phyloP scores from a whole-genome alignment of 2,888 invertebrate species.

The Cremastobaeus sp. region DNA sequence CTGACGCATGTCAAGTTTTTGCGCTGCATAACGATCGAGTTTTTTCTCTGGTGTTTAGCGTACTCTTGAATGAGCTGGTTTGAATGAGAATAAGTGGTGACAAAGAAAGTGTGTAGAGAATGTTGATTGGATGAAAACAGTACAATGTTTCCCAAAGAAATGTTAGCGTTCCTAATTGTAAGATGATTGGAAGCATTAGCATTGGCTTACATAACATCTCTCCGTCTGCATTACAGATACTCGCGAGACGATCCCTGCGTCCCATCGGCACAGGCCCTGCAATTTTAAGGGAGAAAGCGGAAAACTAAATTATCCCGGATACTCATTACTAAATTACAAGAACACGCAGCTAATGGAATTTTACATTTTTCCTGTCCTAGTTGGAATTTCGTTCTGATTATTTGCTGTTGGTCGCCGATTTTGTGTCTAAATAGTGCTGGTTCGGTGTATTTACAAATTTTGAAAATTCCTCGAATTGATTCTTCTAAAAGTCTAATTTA shows the following conservation, averaged over 20 bases:
- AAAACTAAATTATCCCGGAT: constrained; percentile 48
- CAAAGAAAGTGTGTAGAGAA: constrained; percentile 17
- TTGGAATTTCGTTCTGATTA: not conserved
- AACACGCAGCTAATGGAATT: constrained; percentile 12
- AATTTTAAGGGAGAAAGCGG: constrained; percentile 68
- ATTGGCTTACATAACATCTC: constrained; percentile 84
- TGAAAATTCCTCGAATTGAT: no score
- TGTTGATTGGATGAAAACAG: constrained; percentile 19
- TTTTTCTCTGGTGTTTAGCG: constrained; percentile 15
- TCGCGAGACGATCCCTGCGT: constrained; percentile 78
- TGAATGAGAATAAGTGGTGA: constrained; percentile 17
- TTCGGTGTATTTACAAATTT: no score
- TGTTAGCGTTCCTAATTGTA: constrained; percentile 48
- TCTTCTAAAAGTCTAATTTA: no score
- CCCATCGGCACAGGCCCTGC: constrained; percentile 76
- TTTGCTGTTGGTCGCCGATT: no score
- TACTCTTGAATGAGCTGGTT: constrained; percentile 4
- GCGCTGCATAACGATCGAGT: no score
- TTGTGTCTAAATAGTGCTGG: no score
- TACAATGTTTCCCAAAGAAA: constrained; percentile 38
- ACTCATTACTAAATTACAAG: constrained; percentile 45
- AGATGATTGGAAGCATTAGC: constrained; percentile 56
- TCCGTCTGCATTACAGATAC: constrained; percentile 84
- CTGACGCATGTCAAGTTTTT: no score
- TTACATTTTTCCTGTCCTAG: not conserved